Evolutionary conservation across 2,113 vertebrate species (phyloP).

Genomic region (Falcunculus frontatus): DNA sequence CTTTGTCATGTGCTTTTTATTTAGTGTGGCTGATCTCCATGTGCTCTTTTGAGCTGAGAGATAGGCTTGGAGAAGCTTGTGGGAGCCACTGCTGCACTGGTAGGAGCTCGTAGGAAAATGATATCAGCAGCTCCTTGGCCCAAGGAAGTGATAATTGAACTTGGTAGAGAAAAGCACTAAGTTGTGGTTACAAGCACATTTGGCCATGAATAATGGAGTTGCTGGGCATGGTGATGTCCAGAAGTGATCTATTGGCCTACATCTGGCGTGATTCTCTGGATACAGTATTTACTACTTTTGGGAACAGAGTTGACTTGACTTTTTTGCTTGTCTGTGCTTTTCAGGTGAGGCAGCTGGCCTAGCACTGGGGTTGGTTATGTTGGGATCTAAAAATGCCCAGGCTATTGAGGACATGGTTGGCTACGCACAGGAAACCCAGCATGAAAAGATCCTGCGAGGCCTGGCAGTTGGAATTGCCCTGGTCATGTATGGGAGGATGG

Average conservation of each 20-base stretch:
- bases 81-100: background rate
- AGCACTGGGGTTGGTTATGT: constrained; percentile 93
- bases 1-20: background rate
- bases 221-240: background rate
- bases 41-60: background rate
- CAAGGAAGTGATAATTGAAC: background rate
- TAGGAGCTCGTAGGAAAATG: background rate
- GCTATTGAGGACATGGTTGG: constrained; percentile 99
- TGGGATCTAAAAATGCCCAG: constrained; percentile 97
- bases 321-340: background rate
- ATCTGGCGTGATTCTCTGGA: background rate
- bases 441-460: constrained; percentile 96
- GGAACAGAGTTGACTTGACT: background rate
- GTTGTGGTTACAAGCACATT: background rate
- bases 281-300: background rate
- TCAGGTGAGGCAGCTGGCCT: constrained; percentile 94
- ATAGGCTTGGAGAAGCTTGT: background rate
- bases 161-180: background rate
- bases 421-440: constrained; percentile 96
- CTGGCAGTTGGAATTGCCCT: constrained; percentile 94
- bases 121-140: background rate
- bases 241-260: background rate
- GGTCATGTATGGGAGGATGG: constrained; percentile 98
- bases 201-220: background rate
- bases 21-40: background rate